Base-by-base conservation (phyloP, 2,888 invertebrate species). In the Eupithecia insigniata region DNA sequence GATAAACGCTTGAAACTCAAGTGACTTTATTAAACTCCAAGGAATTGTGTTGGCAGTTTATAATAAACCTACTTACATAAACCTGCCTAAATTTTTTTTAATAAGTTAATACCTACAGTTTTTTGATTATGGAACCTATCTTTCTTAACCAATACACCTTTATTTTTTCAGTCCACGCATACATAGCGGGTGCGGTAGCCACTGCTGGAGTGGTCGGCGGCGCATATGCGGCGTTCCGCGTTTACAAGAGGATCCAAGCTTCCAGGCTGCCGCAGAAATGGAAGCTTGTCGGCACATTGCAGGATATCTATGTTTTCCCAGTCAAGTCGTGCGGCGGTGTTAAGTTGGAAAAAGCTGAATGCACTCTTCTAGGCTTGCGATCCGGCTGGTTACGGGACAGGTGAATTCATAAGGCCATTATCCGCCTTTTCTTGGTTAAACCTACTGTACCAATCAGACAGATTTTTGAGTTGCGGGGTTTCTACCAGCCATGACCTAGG, bases 241-340 rank as follows among this genome's bases (percentile, higher is more conserved):
- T 83, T 12, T 90, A 88, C 74, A 84, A 86, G 72, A 79, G 86
- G 16, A 72, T 76, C 28, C 77, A 78, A 67, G 83, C 76, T 58
- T 74, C 74, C 1, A 87, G 81, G 72, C 74, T 94, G 18, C 95
- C 95, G 0, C 86, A 87, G 26, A 86, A 92, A 75, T 96, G 96
- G 96, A 91, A 90, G 55, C 91, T 93, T 82, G 94, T 96, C 32
- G 96, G 96, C 0, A 94, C 94, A 70, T 84, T 96, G 6, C 93
- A 92, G 77, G 91, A 94, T 62, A 82, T 96, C 6, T 89, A 94
- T 72, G 88, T 92, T 8, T 96, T 95, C 80, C 96, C 96, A 0
- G 90, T 96, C 18, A 96, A 96, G 84, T 96, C 96, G 0, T 95
- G 96, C 70, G 95, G 94, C 0, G 86, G 94, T 0, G 81, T 95